Evolutionary conservation across 2,797 vertebrate genomes (phyloP), one percentile per base, ranked within the genome.

Genomic region (Intellagama lesueurii): DNA sequence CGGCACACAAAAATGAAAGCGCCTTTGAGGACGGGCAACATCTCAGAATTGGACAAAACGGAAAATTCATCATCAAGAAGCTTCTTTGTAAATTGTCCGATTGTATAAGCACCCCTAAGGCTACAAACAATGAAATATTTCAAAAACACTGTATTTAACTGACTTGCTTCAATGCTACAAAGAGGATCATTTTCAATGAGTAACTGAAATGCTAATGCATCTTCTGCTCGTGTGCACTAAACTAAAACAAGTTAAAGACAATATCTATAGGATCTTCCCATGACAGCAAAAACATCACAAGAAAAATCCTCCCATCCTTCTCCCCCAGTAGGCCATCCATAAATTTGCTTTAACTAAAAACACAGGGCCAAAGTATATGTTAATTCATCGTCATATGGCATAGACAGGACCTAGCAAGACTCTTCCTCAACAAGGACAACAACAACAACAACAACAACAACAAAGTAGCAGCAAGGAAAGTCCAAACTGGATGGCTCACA

Each of bases 1-100:
- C 97, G 96, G 91, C 99, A 99, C 14, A 99, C 97, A 79, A 98
- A 99, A 96, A 99, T 96, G 90, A 99, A 99, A 90, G 98, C 98
- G 88, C 98, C 98, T 92, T 98, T 98, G 87, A 99, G 90, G 1
- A 94, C 44, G 22, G 96, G 95, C n/a, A 96, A 94, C 75, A 94
- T 52, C 85, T 98, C 96, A 0, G 95, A 96, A 88, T 97, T 97
- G 52, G 96, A 92, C 83, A 97, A 95, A 1, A 93, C 83, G n/a
- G 96, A 94, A 93, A 98, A 88, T 35, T 98, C 96, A 3, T 97
- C 97, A 75, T 96, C 96, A 92, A 99, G 98, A 91, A 99, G 97
- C 93, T 96, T 97, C 96, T 98, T 98, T n/a, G 98, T 98, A 95
- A 99, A 99, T 92, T 96, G 97, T 7, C 97, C 97, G 32, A 99